Conservation (phyloP, 1,140 invertebrate species). For the Eriosoma lanigerum region DNA sequence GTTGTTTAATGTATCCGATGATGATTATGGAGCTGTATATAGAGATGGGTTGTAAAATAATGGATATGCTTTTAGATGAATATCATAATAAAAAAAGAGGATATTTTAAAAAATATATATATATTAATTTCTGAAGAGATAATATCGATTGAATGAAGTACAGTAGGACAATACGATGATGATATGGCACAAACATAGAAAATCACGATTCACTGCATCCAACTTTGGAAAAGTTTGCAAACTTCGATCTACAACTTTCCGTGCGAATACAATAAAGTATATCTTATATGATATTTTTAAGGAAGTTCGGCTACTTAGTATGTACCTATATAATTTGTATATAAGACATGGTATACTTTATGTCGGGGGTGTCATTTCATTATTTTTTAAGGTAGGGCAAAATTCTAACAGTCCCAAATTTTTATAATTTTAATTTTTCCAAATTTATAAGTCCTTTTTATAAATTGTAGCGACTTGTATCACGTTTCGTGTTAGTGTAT, state of each 20-base stretch:
- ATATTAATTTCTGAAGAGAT: neutral
- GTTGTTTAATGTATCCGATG: neutral
- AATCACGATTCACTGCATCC: neutral
- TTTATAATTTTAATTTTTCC: too few relatives aligned
- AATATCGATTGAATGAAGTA: neutral
- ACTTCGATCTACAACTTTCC: neutral
- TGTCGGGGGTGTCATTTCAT: too few relatives aligned
- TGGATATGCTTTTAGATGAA: neutral
- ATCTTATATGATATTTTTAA: constrained; percentile 10
- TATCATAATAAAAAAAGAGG: neutral
- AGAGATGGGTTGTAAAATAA: neutral
- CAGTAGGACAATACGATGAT: neutral
- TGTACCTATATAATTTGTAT: too few relatives aligned
- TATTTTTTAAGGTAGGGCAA: too few relatives aligned
- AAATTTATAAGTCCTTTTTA: too few relatives aligned
- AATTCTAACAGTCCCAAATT: too few relatives aligned
- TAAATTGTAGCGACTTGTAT: too few relatives aligned
- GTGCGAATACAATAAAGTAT: neutral
- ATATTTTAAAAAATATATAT: neutral
- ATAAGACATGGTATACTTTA: too few relatives aligned
- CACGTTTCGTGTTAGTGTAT: too few relatives aligned
- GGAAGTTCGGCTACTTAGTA: neutral
- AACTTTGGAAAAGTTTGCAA: constrained; percentile 2
- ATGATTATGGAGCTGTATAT: neutral
- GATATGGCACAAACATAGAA: neutral